These are phyloP conservation scores for Donacobius atricapilla DNA, from an alignment of 2,113 vertebrate species.

Conservation along the genomic window DNA sequence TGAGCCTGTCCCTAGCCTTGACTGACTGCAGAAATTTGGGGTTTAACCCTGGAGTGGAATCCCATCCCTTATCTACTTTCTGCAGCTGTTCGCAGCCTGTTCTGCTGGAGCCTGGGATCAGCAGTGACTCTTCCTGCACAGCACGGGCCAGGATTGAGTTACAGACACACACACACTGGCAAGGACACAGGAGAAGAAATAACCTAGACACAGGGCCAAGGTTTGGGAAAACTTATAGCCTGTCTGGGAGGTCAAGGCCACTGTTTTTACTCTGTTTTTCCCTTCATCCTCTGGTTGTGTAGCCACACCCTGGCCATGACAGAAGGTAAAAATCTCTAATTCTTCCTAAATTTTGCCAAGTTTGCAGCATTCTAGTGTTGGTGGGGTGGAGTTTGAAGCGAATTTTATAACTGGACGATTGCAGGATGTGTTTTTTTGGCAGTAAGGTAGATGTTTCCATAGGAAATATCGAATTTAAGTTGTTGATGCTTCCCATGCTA, in stretches of 20 bases:
- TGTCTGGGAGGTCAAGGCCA: not conserved
- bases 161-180: not conserved
- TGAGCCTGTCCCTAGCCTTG: not conserved
- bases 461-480: fast-evolving
- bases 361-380: not conserved
- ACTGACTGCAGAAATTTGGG: not conserved
- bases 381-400: not conserved
- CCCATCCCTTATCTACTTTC: not conserved
- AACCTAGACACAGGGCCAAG: not conserved
- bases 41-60: not conserved
- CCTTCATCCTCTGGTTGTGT: not conserved
- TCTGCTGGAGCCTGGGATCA: not conserved
- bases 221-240: not conserved
- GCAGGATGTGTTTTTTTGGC: not conserved
- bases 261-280: not conserved
- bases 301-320: not conserved
- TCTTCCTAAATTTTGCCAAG: not conserved
- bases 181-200: conserved; percentile 1
- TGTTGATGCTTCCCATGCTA: not conserved
- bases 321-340: not conserved
- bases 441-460: not conserved
- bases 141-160: not conserved
- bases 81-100: conserved; percentile 43
- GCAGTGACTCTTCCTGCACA: not conserved
- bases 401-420: not conserved